Conservation (phyloP, 1,140 invertebrate species). For the Micrasema minimum region DNA sequence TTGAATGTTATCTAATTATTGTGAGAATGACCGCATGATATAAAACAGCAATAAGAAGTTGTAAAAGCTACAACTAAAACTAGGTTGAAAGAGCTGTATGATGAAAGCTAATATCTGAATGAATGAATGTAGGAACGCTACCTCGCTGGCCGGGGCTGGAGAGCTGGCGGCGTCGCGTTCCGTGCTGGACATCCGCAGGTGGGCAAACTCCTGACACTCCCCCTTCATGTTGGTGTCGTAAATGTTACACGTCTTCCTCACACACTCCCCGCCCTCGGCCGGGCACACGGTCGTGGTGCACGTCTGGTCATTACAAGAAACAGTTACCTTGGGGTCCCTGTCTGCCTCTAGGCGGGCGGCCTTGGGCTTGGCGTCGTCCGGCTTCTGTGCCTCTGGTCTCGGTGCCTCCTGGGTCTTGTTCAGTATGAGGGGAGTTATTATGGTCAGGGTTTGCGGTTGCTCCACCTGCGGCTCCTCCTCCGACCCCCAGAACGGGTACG, state of each 20-base stretch:
- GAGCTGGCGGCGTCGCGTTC: background rate
- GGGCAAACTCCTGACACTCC: constrained; percentile 60
- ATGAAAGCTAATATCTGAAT: background rate
- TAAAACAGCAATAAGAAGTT: too few relatives aligned
- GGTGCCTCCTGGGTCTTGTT: constrained; percentile 33
- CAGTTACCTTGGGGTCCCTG: constrained; percentile 58
- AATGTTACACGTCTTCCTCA: constrained; percentile 61
- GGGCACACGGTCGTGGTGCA: constrained; percentile 63
- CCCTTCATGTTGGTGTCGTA: constrained; percentile 64
- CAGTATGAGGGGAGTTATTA: constrained; percentile 16
- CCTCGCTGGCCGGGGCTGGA: background rate
- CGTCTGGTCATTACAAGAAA: constrained; percentile 64
- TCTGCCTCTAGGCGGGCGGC: constrained; percentile 19
- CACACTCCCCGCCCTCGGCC: constrained; percentile 57
- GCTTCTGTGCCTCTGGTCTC: constrained; percentile 1
- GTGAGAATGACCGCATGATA: too few relatives aligned
- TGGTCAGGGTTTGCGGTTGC: constrained; percentile 13
- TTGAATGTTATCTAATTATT: too few relatives aligned
- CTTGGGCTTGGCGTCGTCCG: constrained; percentile 20
- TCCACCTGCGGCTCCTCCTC: constrained; percentile 44
- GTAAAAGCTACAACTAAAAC: too few relatives aligned
- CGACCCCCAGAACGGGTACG: constrained; percentile 63
- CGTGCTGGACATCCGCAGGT: constrained; percentile 44
- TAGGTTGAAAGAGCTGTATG: too few relatives aligned
- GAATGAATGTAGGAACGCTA: constrained; percentile 1